A percentile compares a stretch with the other conserved stretches of the same genome.
These are phyloP conservation scores for Glossosoma conforme DNA, from an alignment of 1,140 invertebrate genomes.

Conservation along the genomic window DNA sequence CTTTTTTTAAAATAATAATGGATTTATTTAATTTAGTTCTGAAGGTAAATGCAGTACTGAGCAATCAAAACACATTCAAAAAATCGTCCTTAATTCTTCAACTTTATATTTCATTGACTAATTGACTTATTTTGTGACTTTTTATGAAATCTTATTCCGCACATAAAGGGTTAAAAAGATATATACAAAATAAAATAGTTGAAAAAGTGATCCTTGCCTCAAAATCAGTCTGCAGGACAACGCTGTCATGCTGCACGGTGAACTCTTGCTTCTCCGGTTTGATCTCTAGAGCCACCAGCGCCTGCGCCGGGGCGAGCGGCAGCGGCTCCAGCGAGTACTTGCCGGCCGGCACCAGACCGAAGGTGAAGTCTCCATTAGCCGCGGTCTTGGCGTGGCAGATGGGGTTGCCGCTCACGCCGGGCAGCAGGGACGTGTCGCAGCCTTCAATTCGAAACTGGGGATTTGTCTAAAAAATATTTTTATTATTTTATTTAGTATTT, in stretches of 20 bases:
- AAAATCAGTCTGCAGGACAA: constrained; percentile 67
- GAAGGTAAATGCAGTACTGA: no score
- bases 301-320: constrained; percentile 38
- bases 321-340: constrained; percentile 58
- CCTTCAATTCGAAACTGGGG: constrained; percentile 44
- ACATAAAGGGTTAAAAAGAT: background rate
- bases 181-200: background rate
- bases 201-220: no score
- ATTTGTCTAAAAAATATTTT: constrained; percentile 35
- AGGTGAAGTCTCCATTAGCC: constrained; percentile 70
- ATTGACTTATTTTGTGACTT: no score
- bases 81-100: background rate
- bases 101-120: no score
- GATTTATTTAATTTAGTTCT: no score
- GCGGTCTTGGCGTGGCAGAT: constrained; percentile 76
- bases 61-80: background rate
- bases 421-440: constrained; percentile 57
- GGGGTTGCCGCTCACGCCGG: constrained; percentile 55
- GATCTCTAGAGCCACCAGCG: constrained; percentile 53
- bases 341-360: constrained; percentile 72
- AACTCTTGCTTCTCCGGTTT: constrained; percentile 66
- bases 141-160: no score
- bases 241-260: constrained; percentile 65
- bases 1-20: no score
- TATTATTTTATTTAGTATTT: no score